Evolutionary conservation across 2,888 invertebrate genomes (phyloP).

Genomic region (Drosophila falleni): DNA sequence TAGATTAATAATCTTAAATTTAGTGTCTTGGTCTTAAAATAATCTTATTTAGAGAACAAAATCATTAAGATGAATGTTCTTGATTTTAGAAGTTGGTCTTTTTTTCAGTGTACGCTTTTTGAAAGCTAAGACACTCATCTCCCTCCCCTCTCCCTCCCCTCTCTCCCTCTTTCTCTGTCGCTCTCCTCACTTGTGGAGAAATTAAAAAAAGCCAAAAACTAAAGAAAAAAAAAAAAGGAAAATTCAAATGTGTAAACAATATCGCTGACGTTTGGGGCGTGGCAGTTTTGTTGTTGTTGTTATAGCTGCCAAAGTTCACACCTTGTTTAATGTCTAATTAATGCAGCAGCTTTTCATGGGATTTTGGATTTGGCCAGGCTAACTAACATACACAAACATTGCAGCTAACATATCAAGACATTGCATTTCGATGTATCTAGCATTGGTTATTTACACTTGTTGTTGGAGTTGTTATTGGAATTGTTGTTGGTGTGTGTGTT

Average conservation of each 20-base stretch:
- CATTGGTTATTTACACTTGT: conserved; percentile 70
- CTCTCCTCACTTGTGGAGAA: neutral
- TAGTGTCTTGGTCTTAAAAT: too few relatives aligned
- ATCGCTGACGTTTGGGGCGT: conserved; percentile 58
- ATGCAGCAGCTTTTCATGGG: conserved; percentile 70
- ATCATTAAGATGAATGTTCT: too few relatives aligned
- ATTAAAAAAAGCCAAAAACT: conserved; percentile 13
- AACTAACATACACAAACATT: conserved; percentile 1
- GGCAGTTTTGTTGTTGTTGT: conserved; percentile 28
- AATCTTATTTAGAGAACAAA: too few relatives aligned
- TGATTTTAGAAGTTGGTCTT: too few relatives aligned
- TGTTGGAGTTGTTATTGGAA: conserved; percentile 14
- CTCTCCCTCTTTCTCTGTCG: neutral
- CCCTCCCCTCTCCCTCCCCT: too few relatives aligned
- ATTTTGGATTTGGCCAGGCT: conserved; percentile 38
- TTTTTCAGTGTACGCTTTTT: too few relatives aligned
- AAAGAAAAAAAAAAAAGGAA: neutral
- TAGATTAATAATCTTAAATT: too few relatives aligned
- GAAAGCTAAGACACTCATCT: neutral
- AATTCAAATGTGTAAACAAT: conserved; percentile 56
- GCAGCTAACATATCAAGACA: conserved; percentile 7
- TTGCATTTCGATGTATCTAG: conserved; percentile 21
- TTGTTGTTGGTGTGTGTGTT: too few relatives aligned
- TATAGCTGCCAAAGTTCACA: conserved; percentile 68
- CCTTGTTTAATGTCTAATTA: conserved; percentile 78